Conservation (phyloP, 2,113 vertebrate genomes). For the human region GRCh38 chr15:45661501-45662000, state of each 20-base stretch:
- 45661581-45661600: background rate
- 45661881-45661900: background rate
- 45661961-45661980: slow-evolving; percentile 99
- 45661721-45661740: background rate
- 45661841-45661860: background rate
- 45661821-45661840: background rate
- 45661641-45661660: background rate
- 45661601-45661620: background rate
- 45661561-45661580: background rate
- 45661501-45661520: background rate
- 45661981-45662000: slow-evolving; percentile 95
- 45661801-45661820: background rate
- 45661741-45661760: background rate
- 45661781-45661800: background rate
- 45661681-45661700: background rate
- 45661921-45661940: background rate
- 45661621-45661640: background rate
- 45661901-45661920: background rate
- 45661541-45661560: background rate
- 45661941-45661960: slow-evolving; percentile 86
- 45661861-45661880: background rate
- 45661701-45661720: background rate
- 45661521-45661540: background rate
- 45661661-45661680: background rate
- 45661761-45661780: background rate